These are phyloP conservation scores for Plebejus melissa DNA, from an alignment of 2,888 invertebrate genomes.

Conservation along the genomic window DNA sequence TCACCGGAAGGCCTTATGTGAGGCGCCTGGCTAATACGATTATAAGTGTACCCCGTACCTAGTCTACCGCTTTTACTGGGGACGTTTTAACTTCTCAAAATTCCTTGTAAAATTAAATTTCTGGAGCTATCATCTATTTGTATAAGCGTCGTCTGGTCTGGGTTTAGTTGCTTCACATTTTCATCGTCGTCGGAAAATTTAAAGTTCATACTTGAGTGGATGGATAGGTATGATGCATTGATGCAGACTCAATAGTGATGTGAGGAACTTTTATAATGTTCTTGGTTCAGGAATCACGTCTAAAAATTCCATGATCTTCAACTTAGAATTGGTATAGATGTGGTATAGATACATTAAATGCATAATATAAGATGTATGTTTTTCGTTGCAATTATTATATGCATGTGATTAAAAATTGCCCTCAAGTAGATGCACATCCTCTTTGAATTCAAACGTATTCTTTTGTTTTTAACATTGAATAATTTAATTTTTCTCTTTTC, in stretches of 20 bases:
- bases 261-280: background rate
- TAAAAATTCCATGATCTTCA: background rate
- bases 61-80: constrained; percentile 29
- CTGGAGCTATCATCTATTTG: constrained; percentile 33
- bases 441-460: too few relatives aligned
- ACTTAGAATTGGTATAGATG: too few relatives aligned
- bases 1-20: constrained; percentile 43
- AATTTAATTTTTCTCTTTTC: background rate
- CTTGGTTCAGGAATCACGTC: background rate
- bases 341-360: too few relatives aligned
- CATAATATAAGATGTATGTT: background rate
- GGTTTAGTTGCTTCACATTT: constrained; percentile 2
- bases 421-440: too few relatives aligned
- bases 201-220: background rate
- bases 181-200: background rate
- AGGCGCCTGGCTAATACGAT: constrained; percentile 60
- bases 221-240: background rate
- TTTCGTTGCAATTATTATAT: background rate
- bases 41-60: constrained; percentile 49
- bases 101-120: constrained; percentile 39
- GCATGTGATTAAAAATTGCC: background rate
- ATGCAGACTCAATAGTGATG: background rate
- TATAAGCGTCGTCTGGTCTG: constrained; percentile 17
- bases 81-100: constrained; percentile 38
- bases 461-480: background rate